Evolutionary conservation across 2,113 vertebrate species (phyloP).

Genomic region (Gallinago jamesoni): DNA sequence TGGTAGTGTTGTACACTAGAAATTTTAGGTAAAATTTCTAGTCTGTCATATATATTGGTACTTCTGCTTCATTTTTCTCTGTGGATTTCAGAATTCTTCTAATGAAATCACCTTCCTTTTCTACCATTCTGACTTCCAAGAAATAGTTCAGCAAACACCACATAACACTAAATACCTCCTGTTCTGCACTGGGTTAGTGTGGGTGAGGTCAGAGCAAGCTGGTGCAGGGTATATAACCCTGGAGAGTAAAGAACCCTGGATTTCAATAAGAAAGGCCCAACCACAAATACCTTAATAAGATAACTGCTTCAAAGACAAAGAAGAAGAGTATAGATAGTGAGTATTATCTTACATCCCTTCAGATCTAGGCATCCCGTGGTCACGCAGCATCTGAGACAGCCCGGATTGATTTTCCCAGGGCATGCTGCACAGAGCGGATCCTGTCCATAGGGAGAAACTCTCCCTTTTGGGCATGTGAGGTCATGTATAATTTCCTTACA

Average conservation of each 20-base stretch:
- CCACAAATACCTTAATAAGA: not conserved
- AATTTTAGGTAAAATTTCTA: not conserved
- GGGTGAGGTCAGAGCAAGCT: not conserved
- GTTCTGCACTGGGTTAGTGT: not conserved
- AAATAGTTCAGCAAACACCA: not conserved
- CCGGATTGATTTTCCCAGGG: not conserved
- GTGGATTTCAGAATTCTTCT: not conserved
- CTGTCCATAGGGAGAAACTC: not conserved
- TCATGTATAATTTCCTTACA: not conserved
- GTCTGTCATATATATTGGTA: not conserved
- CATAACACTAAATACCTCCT: not conserved
- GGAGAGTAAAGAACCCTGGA: not conserved
- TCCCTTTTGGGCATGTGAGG: not conserved
- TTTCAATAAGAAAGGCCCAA: not conserved
- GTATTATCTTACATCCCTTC: not conserved
- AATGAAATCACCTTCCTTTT: not conserved
- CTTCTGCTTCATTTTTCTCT: not conserved
- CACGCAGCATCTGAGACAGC: not conserved
- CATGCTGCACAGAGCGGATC: not conserved
- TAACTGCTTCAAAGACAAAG: not conserved
- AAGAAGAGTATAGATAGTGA: not conserved
- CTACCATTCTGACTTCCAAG: not conserved
- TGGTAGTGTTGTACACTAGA: not conserved
- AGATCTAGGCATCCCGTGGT: not conserved
- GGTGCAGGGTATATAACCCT: not conserved